A percentile compares a stretch with the other conserved stretches of the same genome.
Conservation (phyloP, 2,113 vertebrate genomes). For the Arizona elegans region DNA sequence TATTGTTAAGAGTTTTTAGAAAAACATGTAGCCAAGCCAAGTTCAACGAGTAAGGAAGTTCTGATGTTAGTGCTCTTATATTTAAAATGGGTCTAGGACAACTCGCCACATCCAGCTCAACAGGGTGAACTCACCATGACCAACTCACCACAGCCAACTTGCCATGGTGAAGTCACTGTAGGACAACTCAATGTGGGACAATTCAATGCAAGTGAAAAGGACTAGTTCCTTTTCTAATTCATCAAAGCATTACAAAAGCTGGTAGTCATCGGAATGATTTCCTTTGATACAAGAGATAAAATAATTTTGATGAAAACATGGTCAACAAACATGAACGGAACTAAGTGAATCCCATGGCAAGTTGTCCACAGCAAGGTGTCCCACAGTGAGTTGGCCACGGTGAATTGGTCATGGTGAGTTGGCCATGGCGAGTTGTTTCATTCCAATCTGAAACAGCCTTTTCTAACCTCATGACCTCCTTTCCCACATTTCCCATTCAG, state of each 20-base stretch:
- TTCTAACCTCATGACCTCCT: not conserved
- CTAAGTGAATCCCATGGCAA: not conserved
- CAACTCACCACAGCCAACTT: no score
- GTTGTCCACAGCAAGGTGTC: not conserved
- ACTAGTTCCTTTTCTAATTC: not conserved
- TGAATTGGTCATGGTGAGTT: no score
- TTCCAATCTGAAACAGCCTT: not conserved
- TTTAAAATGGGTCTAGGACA: not conserved
- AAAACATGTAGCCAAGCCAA: not conserved
- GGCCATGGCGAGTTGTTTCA: not conserved
- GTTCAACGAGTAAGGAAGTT: not conserved
- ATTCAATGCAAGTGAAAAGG: not conserved
- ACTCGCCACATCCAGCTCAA: not conserved
- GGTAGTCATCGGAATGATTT: not conserved
- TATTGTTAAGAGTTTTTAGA: not conserved
- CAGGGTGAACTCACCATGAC: not conserved
- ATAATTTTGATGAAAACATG: not conserved
- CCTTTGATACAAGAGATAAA: not conserved
- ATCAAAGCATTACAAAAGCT: no score
- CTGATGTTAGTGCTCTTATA: not conserved
- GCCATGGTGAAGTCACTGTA: not conserved
- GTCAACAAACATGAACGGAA: not conserved
- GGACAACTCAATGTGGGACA: not conserved
- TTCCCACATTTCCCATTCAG: not conserved
- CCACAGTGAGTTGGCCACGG: not conserved